Evolutionary conservation across 1,140 invertebrate genomes (phyloP).

Genomic region (Drosophila grimshawi): DNA sequence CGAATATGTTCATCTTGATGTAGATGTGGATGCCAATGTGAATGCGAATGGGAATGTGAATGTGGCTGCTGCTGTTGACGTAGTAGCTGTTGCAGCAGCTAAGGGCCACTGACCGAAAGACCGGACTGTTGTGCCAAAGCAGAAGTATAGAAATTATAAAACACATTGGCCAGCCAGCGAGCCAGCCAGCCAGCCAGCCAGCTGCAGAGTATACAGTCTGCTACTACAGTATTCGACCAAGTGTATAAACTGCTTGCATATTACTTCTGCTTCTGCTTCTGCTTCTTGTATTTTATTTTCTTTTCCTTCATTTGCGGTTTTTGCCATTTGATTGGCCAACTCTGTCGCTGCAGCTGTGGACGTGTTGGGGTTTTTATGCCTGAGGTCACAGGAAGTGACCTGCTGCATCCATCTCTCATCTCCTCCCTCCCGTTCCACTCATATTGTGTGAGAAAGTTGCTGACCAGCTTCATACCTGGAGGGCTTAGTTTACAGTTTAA

Average conservation of each 20-base stretch:
- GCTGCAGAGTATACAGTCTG: neutral
- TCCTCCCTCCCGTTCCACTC: no score
- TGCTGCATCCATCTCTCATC: neutral
- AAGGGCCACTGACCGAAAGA: slow-evolving; percentile 16
- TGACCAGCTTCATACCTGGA: neutral
- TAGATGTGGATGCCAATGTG: slow-evolving; percentile 1
- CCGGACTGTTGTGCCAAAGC: slow-evolving; percentile 11
- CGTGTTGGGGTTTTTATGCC: slow-evolving; percentile 55
- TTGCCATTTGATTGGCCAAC: slow-evolving; percentile 68
- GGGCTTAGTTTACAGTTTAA: neutral
- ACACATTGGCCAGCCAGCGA: slow-evolving; percentile 40
- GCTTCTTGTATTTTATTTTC: slow-evolving; percentile 14
- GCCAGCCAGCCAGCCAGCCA: slow-evolving; percentile 16
- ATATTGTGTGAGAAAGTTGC: slow-evolving; percentile 37
- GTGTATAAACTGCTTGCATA: slow-evolving; percentile 76
- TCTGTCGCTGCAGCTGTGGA: slow-evolving; percentile 25
- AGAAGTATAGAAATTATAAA: slow-evolving; percentile 67
- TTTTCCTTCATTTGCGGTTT: slow-evolving; percentile 49
- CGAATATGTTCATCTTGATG: slow-evolving; percentile 71
- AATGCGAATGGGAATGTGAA: no score
- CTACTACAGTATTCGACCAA: slow-evolving; percentile 45
- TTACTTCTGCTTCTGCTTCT: slow-evolving; percentile 50
- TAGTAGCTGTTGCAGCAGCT: slow-evolving; percentile 16
- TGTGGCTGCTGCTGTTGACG: neutral
- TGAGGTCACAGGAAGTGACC: slow-evolving; percentile 69